Evolutionary conservation across 2,888 invertebrate genomes (phyloP).

Genomic region (Celastrina argiolus): DNA sequence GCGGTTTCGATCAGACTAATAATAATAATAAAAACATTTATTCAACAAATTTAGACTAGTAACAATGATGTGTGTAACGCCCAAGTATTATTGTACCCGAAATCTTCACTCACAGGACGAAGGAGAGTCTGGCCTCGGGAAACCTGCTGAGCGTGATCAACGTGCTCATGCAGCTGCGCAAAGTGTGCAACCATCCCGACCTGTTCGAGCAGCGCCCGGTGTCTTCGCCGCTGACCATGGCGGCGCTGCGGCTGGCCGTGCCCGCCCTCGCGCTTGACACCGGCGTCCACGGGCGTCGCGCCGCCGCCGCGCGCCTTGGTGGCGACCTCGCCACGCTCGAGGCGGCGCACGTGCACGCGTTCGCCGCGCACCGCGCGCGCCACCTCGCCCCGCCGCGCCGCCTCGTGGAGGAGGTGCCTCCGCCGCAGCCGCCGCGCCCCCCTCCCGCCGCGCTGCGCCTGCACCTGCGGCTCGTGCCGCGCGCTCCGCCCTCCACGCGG

Average conservation of each 20-base stretch:
- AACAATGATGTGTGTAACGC: too few relatives aligned
- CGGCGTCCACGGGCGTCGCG: constrained; percentile 81
- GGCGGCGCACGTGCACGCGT: constrained; percentile 86
- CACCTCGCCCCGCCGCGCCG: constrained; percentile 83
- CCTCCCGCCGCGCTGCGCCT: constrained; percentile 80
- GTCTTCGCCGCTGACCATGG: constrained; percentile 88
- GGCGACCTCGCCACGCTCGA: constrained; percentile 81
- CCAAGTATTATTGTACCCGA: too few relatives aligned
- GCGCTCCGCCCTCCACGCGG: constrained; percentile 42
- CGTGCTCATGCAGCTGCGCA: constrained; percentile 96
- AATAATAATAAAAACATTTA: too few relatives aligned
- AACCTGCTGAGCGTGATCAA: constrained; percentile 97
- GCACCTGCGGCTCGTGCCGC: constrained; percentile 60
- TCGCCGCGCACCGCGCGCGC: constrained; percentile 88
- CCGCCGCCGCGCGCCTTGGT: constrained; percentile 82
- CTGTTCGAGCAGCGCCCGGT: constrained; percentile 98
- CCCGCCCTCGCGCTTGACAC: constrained; percentile 88
- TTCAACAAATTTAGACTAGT: too few relatives aligned
- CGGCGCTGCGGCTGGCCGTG: constrained; percentile 53
- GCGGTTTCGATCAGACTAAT: too few relatives aligned
- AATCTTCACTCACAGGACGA: constrained; percentile 81
- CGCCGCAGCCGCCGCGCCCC: constrained; percentile 82
- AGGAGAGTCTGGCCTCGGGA: constrained; percentile 94
- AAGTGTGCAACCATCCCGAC: constrained; percentile 99
- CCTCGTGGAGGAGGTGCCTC: constrained; percentile 58